Percentiles rank a stretch among this genome's conserved stretches.
Conservation (phyloP, 2,888 invertebrate genomes). For the Drosophila imparisetae region DNA sequence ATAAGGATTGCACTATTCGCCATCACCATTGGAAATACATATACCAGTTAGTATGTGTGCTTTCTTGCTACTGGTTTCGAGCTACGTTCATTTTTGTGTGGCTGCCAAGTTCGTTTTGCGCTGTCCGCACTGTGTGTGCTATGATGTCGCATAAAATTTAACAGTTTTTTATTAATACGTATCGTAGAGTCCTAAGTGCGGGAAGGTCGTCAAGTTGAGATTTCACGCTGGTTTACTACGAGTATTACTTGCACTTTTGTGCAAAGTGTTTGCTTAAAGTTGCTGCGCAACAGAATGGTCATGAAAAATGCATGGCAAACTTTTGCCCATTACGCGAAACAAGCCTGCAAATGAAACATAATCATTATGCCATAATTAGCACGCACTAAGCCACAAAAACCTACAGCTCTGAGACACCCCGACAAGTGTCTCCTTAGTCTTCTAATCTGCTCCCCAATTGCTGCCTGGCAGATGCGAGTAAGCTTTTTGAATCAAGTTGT, state of each 20-base stretch:
- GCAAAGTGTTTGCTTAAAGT: conserved; percentile 55
- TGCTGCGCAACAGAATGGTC: conserved; percentile 18
- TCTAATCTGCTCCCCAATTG: conserved; percentile 11
- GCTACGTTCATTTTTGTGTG: conserved; percentile 57
- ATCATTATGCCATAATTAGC: conserved; percentile 76
- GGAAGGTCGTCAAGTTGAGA: conserved; percentile 5
- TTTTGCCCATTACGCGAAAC: conserved; percentile 53
- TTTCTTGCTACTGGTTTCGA: conserved; percentile 32
- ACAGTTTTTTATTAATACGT: conserved; percentile 74
- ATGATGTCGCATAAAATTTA: conserved; percentile 67
- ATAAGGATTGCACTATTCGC: conserved; percentile 26
- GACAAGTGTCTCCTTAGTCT: conserved; percentile 1
- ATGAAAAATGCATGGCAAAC: conserved; percentile 64
- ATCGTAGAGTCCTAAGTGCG: conserved; percentile 33
- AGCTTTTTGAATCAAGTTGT: conserved; percentile 48
- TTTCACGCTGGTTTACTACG: conserved; percentile 40
- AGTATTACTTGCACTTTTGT: conserved; percentile 66
- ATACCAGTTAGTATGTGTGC: conserved; percentile 7
- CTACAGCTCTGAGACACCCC: conserved; percentile 7
- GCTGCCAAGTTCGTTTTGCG: conserved; percentile 37
- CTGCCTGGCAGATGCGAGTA: conserved; percentile 27
- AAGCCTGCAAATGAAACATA: conserved; percentile 63
- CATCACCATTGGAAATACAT: conserved; percentile 27
- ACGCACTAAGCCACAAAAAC: conserved; percentile 55
- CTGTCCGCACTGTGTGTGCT: conserved; percentile 9